A percentile compares a stretch with the other conserved stretches of the same genome.
phyloP scores from a whole-genome alignment of 2,888 invertebrate species.

The Melanostoma mellinum region DNA sequence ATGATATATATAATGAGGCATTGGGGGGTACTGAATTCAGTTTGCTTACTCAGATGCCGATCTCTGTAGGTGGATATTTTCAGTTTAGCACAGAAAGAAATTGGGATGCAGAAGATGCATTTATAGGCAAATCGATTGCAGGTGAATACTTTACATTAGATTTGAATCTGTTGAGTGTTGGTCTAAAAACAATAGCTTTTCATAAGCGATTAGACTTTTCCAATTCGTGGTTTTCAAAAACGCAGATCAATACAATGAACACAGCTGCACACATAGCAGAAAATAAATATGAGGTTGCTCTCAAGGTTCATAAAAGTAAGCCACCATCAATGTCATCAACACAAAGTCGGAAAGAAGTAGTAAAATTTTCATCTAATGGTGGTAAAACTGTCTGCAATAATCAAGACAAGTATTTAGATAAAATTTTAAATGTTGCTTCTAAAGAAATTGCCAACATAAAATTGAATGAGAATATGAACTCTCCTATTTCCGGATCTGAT shows the following conservation, averaged over 20 bases:
- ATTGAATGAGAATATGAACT: constrained; percentile 23
- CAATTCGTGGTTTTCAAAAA: constrained; percentile 80
- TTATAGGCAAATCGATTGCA: constrained; percentile 77
- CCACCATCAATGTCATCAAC: constrained; percentile 67
- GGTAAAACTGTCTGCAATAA: constrained; percentile 31
- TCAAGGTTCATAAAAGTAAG: constrained; percentile 75
- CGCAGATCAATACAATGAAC: constrained; percentile 78
- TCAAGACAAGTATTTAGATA: too few relatives aligned
- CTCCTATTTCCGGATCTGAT: constrained; percentile 39
- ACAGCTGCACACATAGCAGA: constrained; percentile 78
- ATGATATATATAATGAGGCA: constrained; percentile 77
- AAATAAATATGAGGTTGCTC: constrained; percentile 76
- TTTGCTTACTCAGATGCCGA: constrained; percentile 79
- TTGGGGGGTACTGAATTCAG: constrained; percentile 81
- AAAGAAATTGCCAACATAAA: constrained; percentile 25
- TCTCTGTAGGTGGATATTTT: constrained; percentile 81
- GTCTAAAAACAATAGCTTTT: constrained; percentile 82
- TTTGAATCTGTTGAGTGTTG: constrained; percentile 80
- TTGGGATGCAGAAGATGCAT: constrained; percentile 80
- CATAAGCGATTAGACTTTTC: constrained; percentile 81
- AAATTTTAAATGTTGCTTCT: too few relatives aligned
- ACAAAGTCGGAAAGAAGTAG: not conserved
- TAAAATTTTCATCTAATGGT: constrained; percentile 71
- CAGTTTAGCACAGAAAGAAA: constrained; percentile 82
- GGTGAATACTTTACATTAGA: constrained; percentile 82